phyloP scores from a whole-genome alignment of 1,140 invertebrate genomes.

The Bombyx mandarina region DNA sequence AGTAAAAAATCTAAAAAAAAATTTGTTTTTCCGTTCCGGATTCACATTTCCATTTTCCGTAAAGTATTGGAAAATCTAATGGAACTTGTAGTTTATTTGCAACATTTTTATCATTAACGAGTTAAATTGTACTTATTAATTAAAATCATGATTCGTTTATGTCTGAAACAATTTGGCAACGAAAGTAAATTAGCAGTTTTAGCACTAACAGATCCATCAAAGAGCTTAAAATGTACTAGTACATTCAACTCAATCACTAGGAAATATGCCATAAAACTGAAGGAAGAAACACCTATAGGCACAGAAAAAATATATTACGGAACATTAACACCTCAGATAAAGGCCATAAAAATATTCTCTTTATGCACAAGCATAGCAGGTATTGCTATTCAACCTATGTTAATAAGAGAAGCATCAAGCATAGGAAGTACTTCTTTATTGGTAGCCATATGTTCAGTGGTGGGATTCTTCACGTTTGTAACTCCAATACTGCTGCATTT shows the following conservation, averaged over 20 bases:
- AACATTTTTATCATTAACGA: no score
- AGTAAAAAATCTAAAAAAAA: no score
- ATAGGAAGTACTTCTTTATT: slow-evolving; percentile 71
- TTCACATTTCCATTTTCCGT: no score
- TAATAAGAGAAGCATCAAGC: slow-evolving; percentile 75
- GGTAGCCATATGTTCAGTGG: slow-evolving; percentile 74
- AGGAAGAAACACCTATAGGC: slow-evolving; percentile 28
- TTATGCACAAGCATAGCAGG: slow-evolving; percentile 80
- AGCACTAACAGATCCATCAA: neutral
- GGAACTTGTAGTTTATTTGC: no score
- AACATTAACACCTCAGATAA: slow-evolving; percentile 76
- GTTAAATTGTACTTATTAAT: no score
- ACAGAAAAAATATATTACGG: slow-evolving; percentile 71
- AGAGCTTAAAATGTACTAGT: slow-evolving; percentile 24
- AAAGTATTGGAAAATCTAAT: no score
- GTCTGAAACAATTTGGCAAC: no score
- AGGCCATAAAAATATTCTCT: slow-evolving; percentile 85
- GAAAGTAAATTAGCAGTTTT: neutral
- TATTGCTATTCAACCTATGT: slow-evolving; percentile 79
- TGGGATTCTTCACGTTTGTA: slow-evolving; percentile 85
- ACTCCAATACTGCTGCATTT: slow-evolving; percentile 88
- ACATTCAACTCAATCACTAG: slow-evolving; percentile 20
- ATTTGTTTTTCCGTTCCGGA: slow-evolving; percentile 3
- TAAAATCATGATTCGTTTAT: no score
- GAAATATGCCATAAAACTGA: slow-evolving; percentile 30